Conservation (phyloP, 2,888 invertebrate genomes). For the Rotaria magnacalcarata region DNA sequence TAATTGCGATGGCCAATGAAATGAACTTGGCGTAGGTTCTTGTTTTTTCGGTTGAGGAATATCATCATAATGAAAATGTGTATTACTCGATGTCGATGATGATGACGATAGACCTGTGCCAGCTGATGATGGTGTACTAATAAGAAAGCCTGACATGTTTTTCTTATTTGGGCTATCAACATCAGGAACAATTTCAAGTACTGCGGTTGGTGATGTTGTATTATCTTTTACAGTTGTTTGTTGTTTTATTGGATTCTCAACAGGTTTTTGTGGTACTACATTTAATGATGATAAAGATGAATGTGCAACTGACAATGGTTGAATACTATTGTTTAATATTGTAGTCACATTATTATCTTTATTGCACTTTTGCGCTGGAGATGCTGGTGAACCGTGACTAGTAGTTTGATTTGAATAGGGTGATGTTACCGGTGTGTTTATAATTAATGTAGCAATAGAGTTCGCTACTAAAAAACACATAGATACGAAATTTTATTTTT, state of each 20-base stretch:
- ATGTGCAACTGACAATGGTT: background rate
- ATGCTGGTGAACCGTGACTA: background rate
- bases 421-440: background rate
- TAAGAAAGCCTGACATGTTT: background rate
- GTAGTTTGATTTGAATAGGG: background rate
- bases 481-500: background rate
- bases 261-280: background rate
- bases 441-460: background rate
- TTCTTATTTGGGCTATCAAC: background rate
- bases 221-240: background rate
- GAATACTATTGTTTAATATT: background rate
- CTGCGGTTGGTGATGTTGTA: too few species aligned
- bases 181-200: background rate
- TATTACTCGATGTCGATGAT: background rate
- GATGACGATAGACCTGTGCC: background rate
- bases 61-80: constrained; percentile 2
- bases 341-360: background rate
- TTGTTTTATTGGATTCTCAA: background rate
- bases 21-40: background rate
- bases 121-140: constrained; percentile 12
- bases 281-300: background rate
- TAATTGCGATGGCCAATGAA: constrained; percentile 33
- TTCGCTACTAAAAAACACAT: background rate
- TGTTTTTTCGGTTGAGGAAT: background rate
- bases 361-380: background rate